A percentile compares a stretch with the other conserved stretches of the same genome.
phyloP scores from a whole-genome alignment of 2,113 vertebrate genomes.

The Gallinago undulata region DNA sequence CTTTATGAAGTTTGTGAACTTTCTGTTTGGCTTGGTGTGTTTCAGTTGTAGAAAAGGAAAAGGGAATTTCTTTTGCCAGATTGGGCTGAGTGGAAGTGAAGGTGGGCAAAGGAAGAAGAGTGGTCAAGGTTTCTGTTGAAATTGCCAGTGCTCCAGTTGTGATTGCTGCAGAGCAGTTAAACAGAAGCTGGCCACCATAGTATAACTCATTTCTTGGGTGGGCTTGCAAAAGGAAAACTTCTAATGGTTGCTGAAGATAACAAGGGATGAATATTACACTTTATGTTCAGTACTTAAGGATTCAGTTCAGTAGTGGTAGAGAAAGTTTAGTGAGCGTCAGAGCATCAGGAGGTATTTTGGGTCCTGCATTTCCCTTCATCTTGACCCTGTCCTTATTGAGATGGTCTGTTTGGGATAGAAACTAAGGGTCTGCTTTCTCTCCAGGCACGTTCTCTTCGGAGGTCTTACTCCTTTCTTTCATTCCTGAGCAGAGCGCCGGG shows the following conservation, averaged over 20 bases:
- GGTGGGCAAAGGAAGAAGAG: neutral
- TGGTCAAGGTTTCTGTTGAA: neutral
- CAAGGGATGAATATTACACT: neutral
- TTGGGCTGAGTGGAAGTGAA: neutral
- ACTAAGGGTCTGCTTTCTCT: neutral
- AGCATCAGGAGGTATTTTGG: neutral
- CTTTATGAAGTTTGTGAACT: neutral
- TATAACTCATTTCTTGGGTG: neutral
- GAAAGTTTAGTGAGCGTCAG: neutral
- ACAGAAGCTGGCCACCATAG: neutral
- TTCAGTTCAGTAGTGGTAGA: neutral
- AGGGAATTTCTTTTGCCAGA: neutral
- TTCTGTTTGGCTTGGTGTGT: constrained; percentile 5
- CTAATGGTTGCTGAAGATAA: neutral
- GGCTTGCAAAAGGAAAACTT: neutral
- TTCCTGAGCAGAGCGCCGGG: neutral
- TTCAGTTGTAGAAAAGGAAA: neutral
- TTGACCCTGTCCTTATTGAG: neutral
- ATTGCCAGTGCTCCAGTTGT: neutral
- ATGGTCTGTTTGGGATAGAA: neutral
- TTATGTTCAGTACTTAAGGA: neutral
- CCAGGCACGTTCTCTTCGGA: neutral
- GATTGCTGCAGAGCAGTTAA: neutral
- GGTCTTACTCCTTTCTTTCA: neutral
- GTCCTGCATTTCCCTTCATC: neutral